These are phyloP conservation scores for Bergia puertoricense DNA, from an alignment of 92 coral and sea anemone species.

Conservation along the genomic window DNA sequence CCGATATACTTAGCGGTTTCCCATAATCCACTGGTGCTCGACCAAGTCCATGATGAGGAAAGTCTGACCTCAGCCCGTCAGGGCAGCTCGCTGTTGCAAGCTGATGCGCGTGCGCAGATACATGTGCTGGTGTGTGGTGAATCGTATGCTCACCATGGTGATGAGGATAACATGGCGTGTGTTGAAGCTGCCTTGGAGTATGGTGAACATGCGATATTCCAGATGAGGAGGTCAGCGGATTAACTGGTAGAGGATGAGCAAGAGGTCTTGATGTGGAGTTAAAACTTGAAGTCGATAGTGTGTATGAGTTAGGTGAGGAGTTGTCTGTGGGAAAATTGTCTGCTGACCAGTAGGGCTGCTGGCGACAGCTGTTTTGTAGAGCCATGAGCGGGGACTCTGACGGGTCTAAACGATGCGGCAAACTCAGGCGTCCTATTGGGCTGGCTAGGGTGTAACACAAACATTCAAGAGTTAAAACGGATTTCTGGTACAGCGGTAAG, in stretches of 20 bases:
- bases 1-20: constrained; percentile 81
- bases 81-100: constrained; percentile 31
- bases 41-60: constrained; percentile 73
- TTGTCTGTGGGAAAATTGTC: constrained; percentile 51
- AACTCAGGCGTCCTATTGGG: constrained; percentile 16
- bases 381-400: constrained; percentile 35
- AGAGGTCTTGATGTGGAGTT: constrained; percentile 34
- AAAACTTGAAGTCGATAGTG: constrained; percentile 12
- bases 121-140: constrained; percentile 77
- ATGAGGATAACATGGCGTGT: constrained; percentile 32
- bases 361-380: constrained; percentile 76
- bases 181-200: constrained; percentile 18
- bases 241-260: constrained; percentile 38
- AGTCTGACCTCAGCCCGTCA: constrained; percentile 37
- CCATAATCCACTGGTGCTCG: constrained; percentile 62
- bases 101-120: constrained; percentile 74
- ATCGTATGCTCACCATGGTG: constrained; percentile 78
- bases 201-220: constrained; percentile 41
- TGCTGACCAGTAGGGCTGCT: constrained; percentile 70
- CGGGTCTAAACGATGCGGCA: constrained; percentile 20
- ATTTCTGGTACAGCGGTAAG: neutral
- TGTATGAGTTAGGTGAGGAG: constrained; percentile 30
- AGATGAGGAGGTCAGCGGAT: constrained; percentile 39
- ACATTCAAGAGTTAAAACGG: neutral
- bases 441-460: constrained; percentile 10